These are phyloP conservation scores for Geophilus truncorum DNA, from an alignment of 2,888 invertebrate species.

Conservation along the genomic window DNA sequence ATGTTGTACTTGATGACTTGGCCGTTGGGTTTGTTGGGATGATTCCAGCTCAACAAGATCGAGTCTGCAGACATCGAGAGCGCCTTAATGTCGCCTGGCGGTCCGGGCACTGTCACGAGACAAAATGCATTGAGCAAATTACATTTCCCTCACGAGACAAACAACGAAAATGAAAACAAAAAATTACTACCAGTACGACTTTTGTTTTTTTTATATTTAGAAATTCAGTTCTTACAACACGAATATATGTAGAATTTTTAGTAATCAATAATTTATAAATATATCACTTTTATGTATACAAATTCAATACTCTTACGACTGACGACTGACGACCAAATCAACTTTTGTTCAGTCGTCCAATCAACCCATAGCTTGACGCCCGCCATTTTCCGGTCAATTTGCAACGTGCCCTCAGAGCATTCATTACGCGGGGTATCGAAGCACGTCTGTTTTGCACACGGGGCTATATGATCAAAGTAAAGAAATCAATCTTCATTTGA, in stretches of 20 bases:
- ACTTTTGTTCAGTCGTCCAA: too few species aligned
- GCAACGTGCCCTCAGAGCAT: neutral
- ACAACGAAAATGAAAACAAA: neutral
- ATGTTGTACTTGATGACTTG: slow-evolving; percentile 35
- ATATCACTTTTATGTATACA: too few species aligned
- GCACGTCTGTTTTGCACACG: neutral
- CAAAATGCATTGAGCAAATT: slow-evolving; percentile 1
- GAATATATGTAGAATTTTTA: too few species aligned
- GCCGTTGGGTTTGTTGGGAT: slow-evolving; percentile 36
- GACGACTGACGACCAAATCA: too few species aligned
- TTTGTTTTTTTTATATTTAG: too few species aligned
- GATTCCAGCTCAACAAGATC: slow-evolving; percentile 34
- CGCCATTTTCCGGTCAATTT: neutral
- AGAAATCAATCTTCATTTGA: slow-evolving; percentile 11
- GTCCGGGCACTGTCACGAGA: slow-evolving; percentile 35
- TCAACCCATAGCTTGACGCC: neutral
- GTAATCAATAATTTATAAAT: too few species aligned
- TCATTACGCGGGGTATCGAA: neutral
- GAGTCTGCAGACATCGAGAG: slow-evolving; percentile 34
- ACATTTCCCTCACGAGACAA: neutral
- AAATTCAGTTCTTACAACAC: too few species aligned
- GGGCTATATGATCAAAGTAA: neutral
- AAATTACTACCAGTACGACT: too few species aligned
- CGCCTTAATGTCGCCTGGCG: slow-evolving; percentile 37
- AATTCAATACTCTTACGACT: too few species aligned